A percentile compares a stretch with the other conserved stretches of the same genome.
Conservation (phyloP, 23 tunicate species). For the Corella eumyota region DNA sequence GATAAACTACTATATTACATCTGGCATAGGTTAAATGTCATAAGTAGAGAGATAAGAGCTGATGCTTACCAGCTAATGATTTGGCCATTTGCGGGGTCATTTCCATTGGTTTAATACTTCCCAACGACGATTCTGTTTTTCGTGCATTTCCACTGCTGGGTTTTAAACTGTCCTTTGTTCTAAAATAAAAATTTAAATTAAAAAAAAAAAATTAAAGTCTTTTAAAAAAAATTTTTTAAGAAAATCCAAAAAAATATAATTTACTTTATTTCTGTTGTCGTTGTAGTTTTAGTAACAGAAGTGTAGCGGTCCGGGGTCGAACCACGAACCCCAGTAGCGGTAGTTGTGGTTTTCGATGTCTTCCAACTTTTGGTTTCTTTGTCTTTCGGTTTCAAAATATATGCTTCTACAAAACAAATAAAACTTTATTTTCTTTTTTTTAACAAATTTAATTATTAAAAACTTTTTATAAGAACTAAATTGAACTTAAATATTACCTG, state of each 20-base stretch:
- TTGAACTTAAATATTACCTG: no score
- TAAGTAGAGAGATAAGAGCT: no score
- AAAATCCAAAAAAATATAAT: no score
- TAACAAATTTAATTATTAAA: not conserved
- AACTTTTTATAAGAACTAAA: not conserved
- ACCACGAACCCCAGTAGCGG: not conserved
- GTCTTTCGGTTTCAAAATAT: not conserved
- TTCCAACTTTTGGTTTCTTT: conserved; percentile 2
- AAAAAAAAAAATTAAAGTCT: no score
- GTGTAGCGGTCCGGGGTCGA: not conserved
- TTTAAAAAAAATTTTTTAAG: no score
- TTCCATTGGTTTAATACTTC: conserved; percentile 6
- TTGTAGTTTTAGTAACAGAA: not conserved
- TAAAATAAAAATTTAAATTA: no score
- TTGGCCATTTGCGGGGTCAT: conserved; percentile 7
- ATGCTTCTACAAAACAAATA: not conserved
- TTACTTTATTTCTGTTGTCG: conserved; percentile 1
- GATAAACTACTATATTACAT: no score
- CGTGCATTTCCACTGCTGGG: conserved; percentile 4
- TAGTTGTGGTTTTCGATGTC: conserved; percentile 7
- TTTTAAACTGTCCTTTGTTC: no score
- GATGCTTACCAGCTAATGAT: conserved; percentile 17
- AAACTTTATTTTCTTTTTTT: not conserved
- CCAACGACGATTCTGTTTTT: conserved; percentile 19
- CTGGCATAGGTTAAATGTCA: no score